Percentiles rank a stretch among this genome's conserved stretches.
Evolutionary conservation across 2,113 vertebrate species (phyloP).

Genomic region (Dromaius novaehollandiae): DNA sequence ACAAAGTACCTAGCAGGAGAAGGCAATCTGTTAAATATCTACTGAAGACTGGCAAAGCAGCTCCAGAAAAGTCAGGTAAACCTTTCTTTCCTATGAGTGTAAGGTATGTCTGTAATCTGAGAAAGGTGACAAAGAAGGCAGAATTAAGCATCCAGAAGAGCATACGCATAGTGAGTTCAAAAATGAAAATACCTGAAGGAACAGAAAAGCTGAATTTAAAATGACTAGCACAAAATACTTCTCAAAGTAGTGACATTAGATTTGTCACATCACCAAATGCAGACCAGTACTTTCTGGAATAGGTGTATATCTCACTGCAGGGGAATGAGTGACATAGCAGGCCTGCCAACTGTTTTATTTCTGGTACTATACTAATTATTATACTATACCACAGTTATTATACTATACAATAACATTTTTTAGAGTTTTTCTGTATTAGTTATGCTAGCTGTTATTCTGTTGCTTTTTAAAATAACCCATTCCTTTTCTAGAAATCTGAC

Average conservation of each 20-base stretch:
- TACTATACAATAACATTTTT: neutral
- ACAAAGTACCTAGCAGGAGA: rapidly evolving
- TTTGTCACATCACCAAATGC: neutral
- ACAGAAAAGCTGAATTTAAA: neutral
- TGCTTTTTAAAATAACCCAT: neutral
- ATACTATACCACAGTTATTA: neutral
- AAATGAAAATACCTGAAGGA: neutral
- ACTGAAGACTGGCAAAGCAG: rapidly evolving
- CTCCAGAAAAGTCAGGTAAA: slow-evolving; percentile 22
- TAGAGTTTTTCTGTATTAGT: neutral
- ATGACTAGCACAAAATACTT: neutral
- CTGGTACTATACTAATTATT: neutral
- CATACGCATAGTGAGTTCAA: neutral
- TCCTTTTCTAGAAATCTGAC: neutral
- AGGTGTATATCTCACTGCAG: neutral
- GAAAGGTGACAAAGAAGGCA: neutral
- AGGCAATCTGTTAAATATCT: rapidly evolving
- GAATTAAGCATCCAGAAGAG: neutral
- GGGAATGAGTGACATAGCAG: neutral
- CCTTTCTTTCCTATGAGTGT: neutral
- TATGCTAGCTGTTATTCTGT: neutral
- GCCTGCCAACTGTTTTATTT: neutral
- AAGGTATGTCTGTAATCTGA: neutral
- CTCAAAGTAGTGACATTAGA: neutral
- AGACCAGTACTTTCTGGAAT: neutral